Percentiles rank a stretch among this genome's conserved stretches.
Evolutionary conservation across 2,113 vertebrate species (phyloP).

Genomic region (Peromyscus leucopus): DNA sequence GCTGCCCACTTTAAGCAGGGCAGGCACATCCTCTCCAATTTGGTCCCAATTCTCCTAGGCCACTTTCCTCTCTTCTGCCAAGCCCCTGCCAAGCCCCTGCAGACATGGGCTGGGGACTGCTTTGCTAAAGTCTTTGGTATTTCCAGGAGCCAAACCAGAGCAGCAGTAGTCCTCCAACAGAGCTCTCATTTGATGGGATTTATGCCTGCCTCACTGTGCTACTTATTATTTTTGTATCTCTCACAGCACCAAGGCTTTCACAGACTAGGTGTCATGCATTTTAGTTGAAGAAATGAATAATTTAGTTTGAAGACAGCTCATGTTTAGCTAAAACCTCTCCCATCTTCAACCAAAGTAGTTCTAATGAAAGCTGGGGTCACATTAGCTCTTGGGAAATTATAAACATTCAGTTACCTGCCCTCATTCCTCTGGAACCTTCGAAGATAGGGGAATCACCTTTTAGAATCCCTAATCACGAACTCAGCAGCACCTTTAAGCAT

Average conservation of each 20-base stretch:
- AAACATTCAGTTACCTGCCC: background rate
- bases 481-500: background rate
- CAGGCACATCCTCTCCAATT: background rate
- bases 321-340: background rate
- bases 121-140: background rate
- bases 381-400: background rate
- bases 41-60: background rate
- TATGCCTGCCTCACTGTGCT: background rate
- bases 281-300: constrained; percentile 57
- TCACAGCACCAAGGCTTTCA: constrained; percentile 1
- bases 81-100: background rate
- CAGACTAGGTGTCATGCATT: constrained; percentile 14
- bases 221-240: constrained; percentile 7
- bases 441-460: background rate
- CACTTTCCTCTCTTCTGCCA: background rate
- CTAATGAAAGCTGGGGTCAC: background rate
- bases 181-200: background rate
- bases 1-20: background rate
- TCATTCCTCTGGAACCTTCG: background rate
- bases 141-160: background rate
- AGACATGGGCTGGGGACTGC: too few species aligned
- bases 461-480: background rate
- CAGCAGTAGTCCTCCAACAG: background rate
- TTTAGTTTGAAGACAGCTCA: constrained; percentile 11
- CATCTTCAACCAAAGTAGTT: constrained; percentile 3